A percentile compares a stretch with the other conserved stretches of the same genome.
phyloP scores from a whole-genome alignment of 2,113 vertebrate genomes.

The Coptodon bakossiorum region DNA sequence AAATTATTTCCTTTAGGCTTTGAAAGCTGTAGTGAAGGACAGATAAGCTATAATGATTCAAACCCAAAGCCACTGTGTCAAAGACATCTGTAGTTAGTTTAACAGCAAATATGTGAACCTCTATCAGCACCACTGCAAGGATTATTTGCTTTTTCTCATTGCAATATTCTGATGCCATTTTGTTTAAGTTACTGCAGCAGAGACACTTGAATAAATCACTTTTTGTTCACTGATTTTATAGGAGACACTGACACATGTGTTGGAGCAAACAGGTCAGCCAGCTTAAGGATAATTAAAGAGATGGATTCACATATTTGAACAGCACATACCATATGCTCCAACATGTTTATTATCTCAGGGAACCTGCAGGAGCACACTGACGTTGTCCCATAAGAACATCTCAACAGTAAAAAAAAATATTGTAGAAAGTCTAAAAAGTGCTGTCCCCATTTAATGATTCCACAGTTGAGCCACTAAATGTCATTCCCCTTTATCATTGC shows the following conservation, averaged over 20 bases:
- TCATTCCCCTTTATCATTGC: not conserved
- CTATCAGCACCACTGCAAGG: accelerated
- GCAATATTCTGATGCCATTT: not conserved
- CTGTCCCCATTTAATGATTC: not conserved
- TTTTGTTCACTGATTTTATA: not conserved
- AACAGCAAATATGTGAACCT: accelerated
- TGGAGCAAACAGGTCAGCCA: accelerated
- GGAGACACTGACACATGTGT: not conserved
- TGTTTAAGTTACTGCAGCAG: not conserved
- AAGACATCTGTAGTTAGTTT: not conserved
- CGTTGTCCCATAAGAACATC: accelerated
- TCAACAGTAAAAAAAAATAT: not conserved
- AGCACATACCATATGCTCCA: not conserved
- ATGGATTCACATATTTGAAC: not conserved
- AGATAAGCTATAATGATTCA: not conserved
- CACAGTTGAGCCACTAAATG: not conserved
- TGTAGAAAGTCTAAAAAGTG: not conserved
- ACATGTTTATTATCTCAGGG: not conserved
- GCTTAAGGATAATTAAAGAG: not conserved
- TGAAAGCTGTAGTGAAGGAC: not conserved
- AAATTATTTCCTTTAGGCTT: not conserved
- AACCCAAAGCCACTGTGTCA: not conserved
- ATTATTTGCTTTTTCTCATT: not conserved
- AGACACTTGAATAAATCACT: accelerated
- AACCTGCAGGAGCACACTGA: not conserved